Conservation (phyloP, 1,140 invertebrate genomes). For the Drosophila lini region DNA sequence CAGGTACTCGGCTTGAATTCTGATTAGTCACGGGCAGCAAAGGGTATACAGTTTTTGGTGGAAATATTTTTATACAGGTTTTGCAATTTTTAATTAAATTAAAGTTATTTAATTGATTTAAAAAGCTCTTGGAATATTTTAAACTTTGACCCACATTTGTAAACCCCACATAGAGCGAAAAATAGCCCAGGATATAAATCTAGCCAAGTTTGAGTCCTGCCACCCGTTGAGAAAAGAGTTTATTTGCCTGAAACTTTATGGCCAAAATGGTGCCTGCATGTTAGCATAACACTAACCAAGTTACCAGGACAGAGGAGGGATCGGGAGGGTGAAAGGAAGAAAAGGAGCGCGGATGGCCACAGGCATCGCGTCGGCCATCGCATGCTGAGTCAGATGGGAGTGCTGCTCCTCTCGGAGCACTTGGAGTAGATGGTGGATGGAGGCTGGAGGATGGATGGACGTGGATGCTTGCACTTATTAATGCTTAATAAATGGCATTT, state of each 20-base stretch:
- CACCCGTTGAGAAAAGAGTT: conserved; percentile 10
- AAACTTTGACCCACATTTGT: conserved; percentile 16
- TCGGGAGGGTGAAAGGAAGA: conserved; percentile 4
- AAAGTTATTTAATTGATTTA: background rate
- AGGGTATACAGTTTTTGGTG: conserved; percentile 1
- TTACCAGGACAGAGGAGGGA: background rate
- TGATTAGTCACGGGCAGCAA: conserved; percentile 40
- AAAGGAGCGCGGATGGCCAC: conserved; percentile 35
- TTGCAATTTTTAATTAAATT: background rate
- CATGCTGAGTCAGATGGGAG: conserved; percentile 59
- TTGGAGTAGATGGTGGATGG: conserved; percentile 49
- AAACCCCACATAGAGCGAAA: background rate
- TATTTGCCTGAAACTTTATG: conserved; percentile 18
- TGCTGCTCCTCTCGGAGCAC: conserved; percentile 21
- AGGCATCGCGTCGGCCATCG: conserved; percentile 49
- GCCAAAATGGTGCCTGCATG: conserved; percentile 48
- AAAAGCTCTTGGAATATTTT: background rate
- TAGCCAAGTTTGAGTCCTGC: conserved; percentile 8
- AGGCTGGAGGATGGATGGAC: conserved; percentile 65
- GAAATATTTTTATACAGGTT: background rate
- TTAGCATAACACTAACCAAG: conserved; percentile 36
- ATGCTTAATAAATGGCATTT: conserved; percentile 84
- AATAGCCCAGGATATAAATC: background rate
- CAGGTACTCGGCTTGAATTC: conserved; percentile 55
- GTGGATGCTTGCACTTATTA: conserved; percentile 81